Evolutionary conservation across 2,113 vertebrate genomes (phyloP).

Genomic region (Trematomus loennbergii): DNA sequence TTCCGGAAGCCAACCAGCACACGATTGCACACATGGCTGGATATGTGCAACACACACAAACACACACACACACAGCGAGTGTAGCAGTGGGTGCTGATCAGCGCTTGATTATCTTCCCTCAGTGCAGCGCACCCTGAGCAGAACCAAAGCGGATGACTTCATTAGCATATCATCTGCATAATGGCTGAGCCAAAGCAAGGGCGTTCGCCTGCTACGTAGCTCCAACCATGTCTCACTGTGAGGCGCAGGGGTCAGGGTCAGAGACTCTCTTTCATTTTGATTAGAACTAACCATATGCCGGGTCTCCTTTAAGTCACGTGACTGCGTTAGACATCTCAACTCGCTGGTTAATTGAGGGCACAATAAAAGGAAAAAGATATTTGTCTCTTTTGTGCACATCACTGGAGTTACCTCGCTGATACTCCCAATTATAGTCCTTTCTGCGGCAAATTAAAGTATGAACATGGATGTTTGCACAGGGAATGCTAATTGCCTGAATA

Average conservation of each 20-base stretch:
- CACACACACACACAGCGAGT: conserved; percentile 10
- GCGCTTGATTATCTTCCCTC: conserved; percentile 74
- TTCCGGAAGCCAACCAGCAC: not conserved
- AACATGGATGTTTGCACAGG: conserved; percentile 16
- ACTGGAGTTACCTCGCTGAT: conserved; percentile 21
- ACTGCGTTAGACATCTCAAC: conserved; percentile 17
- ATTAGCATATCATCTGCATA: conserved; percentile 84
- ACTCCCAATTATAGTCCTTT: conserved; percentile 50
- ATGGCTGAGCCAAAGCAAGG: conserved; percentile 71
- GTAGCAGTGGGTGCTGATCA: conserved; percentile 61
- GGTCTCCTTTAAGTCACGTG: conserved; percentile 22
- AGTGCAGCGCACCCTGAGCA: conserved; percentile 60
- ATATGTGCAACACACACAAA: not conserved
- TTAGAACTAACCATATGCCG: conserved; percentile 28
- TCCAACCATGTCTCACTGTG: conserved; percentile 49
- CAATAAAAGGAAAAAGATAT: conserved; percentile 23
- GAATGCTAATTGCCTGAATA: conserved; percentile 32
- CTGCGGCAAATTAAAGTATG: conserved; percentile 30
- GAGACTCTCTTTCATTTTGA: conserved; percentile 41
- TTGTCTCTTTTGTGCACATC: conserved; percentile 2
- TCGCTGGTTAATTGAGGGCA: conserved; percentile 56
- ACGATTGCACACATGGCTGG: conserved; percentile 8
- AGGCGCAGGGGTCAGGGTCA: conserved; percentile 26
- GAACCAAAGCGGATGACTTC: conserved; percentile 71
- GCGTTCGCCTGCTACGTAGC: conserved; percentile 59